Evolutionary conservation across 2,113 vertebrate genomes (phyloP).

Genomic region (Lanius collurio): DNA sequence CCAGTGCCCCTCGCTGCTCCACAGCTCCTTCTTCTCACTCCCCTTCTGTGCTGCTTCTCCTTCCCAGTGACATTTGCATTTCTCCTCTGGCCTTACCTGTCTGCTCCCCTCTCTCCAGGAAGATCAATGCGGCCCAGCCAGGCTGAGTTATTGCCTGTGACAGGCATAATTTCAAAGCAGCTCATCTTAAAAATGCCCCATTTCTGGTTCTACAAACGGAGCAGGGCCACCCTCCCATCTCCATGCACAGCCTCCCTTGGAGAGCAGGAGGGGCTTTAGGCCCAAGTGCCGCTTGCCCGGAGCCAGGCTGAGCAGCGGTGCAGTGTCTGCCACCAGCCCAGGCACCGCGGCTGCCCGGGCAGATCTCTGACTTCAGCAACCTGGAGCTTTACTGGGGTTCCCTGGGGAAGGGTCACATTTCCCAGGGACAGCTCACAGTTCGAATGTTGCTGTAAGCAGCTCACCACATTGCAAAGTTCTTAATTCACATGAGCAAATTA

Average conservation of each 20-base stretch:
- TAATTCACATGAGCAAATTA: not conserved
- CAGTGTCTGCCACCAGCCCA: not conserved
- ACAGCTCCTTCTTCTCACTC: not conserved
- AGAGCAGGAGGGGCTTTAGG: not conserved
- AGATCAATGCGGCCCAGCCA: not conserved
- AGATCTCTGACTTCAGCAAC: fast-evolving
- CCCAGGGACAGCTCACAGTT: not conserved
- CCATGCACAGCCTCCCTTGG: not conserved
- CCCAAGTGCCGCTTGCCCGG: fast-evolving
- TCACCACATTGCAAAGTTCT: too few relatives aligned
- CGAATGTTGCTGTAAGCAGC: fast-evolving
- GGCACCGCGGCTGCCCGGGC: fast-evolving
- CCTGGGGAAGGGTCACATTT: not conserved
- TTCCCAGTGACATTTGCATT: not conserved
- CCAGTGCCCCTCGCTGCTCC: too few relatives aligned
- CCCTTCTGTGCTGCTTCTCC: not conserved
- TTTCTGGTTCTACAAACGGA: not conserved
- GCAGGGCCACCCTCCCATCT: not conserved
- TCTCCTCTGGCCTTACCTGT: not conserved
- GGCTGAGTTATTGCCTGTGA: not conserved
- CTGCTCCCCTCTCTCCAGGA: not conserved
- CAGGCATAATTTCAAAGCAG: not conserved
- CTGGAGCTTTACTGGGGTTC: fast-evolving
- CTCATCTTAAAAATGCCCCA: not conserved
- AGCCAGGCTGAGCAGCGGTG: not conserved